Conservation (phyloP, 2,797 vertebrate species). For the Anisognathus igniventris region DNA sequence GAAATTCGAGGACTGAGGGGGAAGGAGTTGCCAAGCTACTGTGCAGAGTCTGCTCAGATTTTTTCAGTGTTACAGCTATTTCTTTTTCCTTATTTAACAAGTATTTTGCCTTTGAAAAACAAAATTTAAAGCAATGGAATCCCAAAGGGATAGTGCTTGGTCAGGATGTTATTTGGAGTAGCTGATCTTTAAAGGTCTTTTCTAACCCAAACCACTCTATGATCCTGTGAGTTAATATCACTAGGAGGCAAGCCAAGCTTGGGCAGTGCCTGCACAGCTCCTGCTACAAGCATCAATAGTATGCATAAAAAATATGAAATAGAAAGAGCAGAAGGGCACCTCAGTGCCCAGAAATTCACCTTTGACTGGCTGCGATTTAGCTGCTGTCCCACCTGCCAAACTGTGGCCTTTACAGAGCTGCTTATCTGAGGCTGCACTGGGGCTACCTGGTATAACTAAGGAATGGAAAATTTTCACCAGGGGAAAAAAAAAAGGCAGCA, state of each 20-base stretch:
- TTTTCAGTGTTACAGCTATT: not conserved
- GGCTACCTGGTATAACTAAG: not conserved
- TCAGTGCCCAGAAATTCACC: not conserved
- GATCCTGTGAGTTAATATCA: not conserved
- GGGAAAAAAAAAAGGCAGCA: not conserved
- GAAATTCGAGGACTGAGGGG: not conserved
- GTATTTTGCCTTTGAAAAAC: not conserved
- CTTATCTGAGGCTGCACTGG: not conserved
- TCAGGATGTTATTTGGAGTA: not conserved
- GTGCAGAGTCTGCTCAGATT: not conserved
- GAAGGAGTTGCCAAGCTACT: slow-evolving; percentile 8
- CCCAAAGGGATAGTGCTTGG: not conserved
- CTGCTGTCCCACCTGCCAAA: not conserved
- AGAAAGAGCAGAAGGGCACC: not conserved
- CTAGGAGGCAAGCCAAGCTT: not conserved
- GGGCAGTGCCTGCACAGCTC: not conserved
- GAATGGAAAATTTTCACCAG: not conserved
- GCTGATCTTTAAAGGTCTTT: not conserved
- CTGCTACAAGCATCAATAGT: not conserved
- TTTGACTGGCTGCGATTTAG: slow-evolving; percentile 1
- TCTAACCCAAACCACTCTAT: not conserved
- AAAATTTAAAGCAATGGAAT: not conserved
- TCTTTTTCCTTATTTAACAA: not conserved
- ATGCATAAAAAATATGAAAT: not conserved
- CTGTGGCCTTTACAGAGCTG: not conserved